Conservation (phyloP, 2,113 vertebrate species). For the Pseudorasbora parva region DNA sequence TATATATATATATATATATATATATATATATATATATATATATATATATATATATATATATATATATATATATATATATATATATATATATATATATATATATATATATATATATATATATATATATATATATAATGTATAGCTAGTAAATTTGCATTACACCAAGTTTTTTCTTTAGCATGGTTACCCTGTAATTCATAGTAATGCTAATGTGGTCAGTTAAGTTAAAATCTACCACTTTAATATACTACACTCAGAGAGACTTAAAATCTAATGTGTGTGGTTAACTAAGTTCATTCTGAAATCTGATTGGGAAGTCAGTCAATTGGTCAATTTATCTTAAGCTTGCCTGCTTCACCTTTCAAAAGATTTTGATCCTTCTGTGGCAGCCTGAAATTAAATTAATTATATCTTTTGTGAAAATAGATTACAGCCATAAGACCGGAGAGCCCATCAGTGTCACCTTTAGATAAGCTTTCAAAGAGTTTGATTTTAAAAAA, state of each 20-base stretch:
- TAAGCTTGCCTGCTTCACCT: background rate
- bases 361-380: conserved; percentile 19
- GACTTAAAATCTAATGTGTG: background rate
- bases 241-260: background rate
- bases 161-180: background rate
- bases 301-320: conserved; percentile 18
- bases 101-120: no score
- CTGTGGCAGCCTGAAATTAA: conserved; percentile 24
- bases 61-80: no score
- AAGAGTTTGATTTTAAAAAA: conserved; percentile 10
- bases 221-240: background rate
- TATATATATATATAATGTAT: background rate
- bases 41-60: no score
- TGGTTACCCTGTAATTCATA: background rate
- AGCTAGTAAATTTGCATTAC: background rate
- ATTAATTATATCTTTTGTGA: conserved; percentile 41
- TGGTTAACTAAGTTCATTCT: background rate
- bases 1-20: no score
- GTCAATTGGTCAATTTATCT: conserved; percentile 24
- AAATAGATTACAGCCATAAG: conserved; percentile 29
- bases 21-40: no score
- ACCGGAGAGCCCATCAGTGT: conserved; percentile 4
- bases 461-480: conserved; percentile 30
- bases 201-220: background rate
- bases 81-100: no score